Percentiles rank a stretch among this genome's conserved stretches.
phyloP scores from a whole-genome alignment of 2,797 vertebrate genomes.

The Periparus ater region DNA sequence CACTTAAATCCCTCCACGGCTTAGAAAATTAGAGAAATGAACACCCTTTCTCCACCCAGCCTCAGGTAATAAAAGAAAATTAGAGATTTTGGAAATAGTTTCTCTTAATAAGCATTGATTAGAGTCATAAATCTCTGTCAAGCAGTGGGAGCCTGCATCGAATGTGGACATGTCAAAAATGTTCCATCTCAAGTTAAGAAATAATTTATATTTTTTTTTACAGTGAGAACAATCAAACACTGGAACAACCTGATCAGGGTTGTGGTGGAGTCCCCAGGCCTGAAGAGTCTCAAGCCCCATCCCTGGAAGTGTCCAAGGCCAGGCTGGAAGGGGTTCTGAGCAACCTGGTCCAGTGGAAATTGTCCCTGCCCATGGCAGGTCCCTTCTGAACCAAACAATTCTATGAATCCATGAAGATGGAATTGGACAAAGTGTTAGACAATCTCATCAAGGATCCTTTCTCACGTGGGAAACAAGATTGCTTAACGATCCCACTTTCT shows the following conservation, averaged over 20 bases:
- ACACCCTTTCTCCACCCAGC: accelerated
- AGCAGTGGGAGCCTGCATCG: not conserved
- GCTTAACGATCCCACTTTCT: not conserved
- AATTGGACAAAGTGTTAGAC: not conserved
- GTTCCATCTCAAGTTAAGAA: not conserved
- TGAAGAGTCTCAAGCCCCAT: not conserved
- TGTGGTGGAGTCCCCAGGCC: not conserved
- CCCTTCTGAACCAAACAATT: not conserved
- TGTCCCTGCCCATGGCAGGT: not conserved
- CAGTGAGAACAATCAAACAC: not conserved
- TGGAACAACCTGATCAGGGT: not conserved
- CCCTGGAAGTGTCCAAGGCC: not conserved
- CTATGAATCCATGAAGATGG: not conserved
- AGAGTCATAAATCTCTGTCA: not conserved
- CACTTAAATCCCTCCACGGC: accelerated
- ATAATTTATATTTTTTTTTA: not conserved
- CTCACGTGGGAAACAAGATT: not conserved
- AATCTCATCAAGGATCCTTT: not conserved
- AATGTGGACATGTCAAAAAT: accelerated
- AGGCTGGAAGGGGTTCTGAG: not conserved
- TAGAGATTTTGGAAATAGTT: not conserved
- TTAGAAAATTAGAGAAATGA: not conserved
- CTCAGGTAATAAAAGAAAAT: not conserved
- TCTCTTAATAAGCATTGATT: not conserved
- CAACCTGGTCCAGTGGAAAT: not conserved